Evolutionary conservation across 2,888 invertebrate genomes (phyloP).

Genomic region (Gastrophysa polygoni): DNA sequence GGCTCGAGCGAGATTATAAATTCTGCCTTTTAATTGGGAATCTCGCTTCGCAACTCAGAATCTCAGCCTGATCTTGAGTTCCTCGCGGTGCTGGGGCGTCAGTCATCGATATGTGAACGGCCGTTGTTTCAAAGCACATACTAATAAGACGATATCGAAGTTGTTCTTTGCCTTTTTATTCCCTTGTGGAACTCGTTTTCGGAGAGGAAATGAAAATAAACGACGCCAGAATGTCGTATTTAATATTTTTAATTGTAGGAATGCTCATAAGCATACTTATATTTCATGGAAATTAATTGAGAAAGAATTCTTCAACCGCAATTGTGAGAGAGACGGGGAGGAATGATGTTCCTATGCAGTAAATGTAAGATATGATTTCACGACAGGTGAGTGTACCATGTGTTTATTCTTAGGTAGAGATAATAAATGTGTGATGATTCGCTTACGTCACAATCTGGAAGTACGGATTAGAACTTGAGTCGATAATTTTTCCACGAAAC

Average conservation of each 20-base stretch:
- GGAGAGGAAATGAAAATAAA: conserved; percentile 23
- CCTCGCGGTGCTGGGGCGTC: neutral
- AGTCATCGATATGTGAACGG: conserved; percentile 37
- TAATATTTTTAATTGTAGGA: conserved; percentile 47
- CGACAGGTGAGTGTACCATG: no score
- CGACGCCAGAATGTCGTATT: conserved; percentile 40
- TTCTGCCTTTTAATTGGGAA: no score
- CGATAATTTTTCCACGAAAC: no score
- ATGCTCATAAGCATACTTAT: conserved; percentile 32
- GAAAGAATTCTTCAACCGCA: conserved; percentile 14
- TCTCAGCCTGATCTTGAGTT: no score
- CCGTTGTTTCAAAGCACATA: conserved; percentile 44
- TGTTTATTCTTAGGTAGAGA: no score
- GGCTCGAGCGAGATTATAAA: no score
- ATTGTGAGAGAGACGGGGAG: neutral
- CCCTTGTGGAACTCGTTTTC: conserved; percentile 34
- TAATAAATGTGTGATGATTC: no score
- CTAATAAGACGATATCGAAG: conserved; percentile 50
- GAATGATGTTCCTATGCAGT: neutral
- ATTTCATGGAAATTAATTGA: conserved; percentile 18
- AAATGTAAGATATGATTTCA: no score
- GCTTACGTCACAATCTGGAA: no score
- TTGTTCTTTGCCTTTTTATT: conserved; percentile 38
- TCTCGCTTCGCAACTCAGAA: no score
- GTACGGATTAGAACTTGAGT: no score